Percentiles rank a stretch among this genome's conserved stretches.
These are phyloP conservation scores for Cheilosia soror DNA, from an alignment of 2,888 invertebrate species.

Conservation along the genomic window DNA sequence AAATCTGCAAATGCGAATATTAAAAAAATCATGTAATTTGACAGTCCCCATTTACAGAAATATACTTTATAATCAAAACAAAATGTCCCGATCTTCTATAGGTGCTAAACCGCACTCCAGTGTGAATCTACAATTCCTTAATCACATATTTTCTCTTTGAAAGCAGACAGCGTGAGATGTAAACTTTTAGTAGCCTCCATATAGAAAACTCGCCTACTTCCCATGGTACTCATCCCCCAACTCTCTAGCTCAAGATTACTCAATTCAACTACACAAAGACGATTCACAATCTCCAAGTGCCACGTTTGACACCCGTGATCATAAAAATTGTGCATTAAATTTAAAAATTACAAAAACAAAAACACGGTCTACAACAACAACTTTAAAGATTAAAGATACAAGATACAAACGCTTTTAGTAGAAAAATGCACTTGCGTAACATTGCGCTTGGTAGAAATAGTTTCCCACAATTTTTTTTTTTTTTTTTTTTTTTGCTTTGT, in stretches of 20 bases:
- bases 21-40: no score
- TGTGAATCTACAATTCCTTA: no score
- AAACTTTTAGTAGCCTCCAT: background rate
- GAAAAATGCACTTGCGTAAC: constrained; percentile 46
- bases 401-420: constrained; percentile 13
- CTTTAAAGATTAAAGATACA: constrained; percentile 13
- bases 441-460: constrained; percentile 4
- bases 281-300: constrained; percentile 6
- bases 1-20: no score
- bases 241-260: constrained; percentile 6
- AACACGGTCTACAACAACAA: background rate
- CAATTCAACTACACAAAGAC: background rate
- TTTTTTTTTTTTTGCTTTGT: background rate
- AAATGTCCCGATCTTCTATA: no score
- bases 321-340: constrained; percentile 29
- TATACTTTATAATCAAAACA: no score
- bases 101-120: no score
- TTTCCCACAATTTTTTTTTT: constrained; percentile 29
- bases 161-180: no score
- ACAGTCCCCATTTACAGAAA: no score
- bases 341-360: constrained; percentile 16
- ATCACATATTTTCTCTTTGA: no score
- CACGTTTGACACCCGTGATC: constrained; percentile 13
- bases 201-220: background rate
- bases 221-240: constrained; percentile 15